These are phyloP conservation scores for Scopus umbretta DNA, from an alignment of 2,113 vertebrate species.

Conservation along the genomic window DNA sequence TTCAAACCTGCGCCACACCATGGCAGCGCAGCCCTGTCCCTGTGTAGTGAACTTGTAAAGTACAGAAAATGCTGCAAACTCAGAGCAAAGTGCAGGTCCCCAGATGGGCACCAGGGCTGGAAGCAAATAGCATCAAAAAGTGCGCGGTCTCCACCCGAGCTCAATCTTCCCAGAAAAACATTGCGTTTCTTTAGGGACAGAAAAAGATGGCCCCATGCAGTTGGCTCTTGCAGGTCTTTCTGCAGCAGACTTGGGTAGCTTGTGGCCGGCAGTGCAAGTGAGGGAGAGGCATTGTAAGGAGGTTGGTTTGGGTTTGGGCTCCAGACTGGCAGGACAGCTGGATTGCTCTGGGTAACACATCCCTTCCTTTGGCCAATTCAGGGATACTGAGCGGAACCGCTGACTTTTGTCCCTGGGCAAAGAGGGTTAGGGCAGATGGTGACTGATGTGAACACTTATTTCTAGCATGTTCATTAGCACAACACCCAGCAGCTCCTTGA, in stretches of 20 bases:
- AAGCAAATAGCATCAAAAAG: not conserved
- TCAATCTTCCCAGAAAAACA: not conserved
- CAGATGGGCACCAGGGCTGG: not conserved
- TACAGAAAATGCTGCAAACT: not conserved
- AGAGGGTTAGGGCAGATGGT: not conserved
- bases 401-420: not conserved
- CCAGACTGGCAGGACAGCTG: not conserved
- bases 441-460: not conserved
- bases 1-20: fast-evolving
- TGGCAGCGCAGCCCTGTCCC: not conserved
- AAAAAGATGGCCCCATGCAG: not conserved
- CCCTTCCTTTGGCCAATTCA: not conserved
- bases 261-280: not conserved
- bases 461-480: not conserved
- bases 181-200: not conserved
- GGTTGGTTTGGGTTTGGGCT: not conserved
- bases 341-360: not conserved
- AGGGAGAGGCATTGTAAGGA: not conserved
- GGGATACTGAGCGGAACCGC: fast-evolving
- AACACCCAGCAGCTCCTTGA: not conserved
- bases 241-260: not conserved
- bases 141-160: not conserved
- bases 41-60: not conserved
- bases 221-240: not conserved
- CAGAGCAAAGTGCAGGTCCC: not conserved